Evolutionary conservation across 2,888 invertebrate species (phyloP).

Genomic region (Napeogenes inachia): DNA sequence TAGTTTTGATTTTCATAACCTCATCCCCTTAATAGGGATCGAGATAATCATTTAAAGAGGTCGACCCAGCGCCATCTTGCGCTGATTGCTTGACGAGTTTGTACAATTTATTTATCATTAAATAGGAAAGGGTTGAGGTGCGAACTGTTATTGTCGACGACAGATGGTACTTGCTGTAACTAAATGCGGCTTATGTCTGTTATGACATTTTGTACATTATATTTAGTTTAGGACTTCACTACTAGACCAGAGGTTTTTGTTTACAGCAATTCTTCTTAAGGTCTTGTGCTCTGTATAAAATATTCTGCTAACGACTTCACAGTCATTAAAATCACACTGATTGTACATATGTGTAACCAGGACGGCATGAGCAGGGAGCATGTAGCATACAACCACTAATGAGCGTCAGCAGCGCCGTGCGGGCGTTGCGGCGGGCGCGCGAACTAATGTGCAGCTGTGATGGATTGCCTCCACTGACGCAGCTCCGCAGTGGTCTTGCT

Average conservation of each 20-base stretch:
- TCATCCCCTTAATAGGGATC: conserved; percentile 44
- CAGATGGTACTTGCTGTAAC: conserved; percentile 42
- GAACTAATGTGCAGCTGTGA: conserved; percentile 69
- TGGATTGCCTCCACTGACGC: conserved; percentile 52
- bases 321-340: conserved; percentile 28
- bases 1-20: conserved; percentile 21
- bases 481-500: conserved; percentile 25
- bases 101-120: conserved; percentile 70
- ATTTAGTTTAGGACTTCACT: not conserved
- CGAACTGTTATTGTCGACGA: conserved; percentile 57
- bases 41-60: conserved; percentile 61
- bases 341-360: conserved; percentile 37
- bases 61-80: conserved; percentile 70
- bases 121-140: conserved; percentile 69
- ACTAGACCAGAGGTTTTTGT: not conserved
- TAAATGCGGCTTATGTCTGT: conserved; percentile 22
- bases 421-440: conserved; percentile 58
- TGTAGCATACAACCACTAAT: conserved; percentile 59
- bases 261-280: not conserved
- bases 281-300: not conserved
- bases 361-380: conserved; percentile 40
- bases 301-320: not conserved
- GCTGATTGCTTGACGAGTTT: conserved; percentile 66
- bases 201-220: not conserved
- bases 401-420: conserved; percentile 67